Percentiles rank a stretch among this genome's conserved stretches.
Conservation (phyloP, 1,140 invertebrate species). For the Elymnias hypermnestra region DNA sequence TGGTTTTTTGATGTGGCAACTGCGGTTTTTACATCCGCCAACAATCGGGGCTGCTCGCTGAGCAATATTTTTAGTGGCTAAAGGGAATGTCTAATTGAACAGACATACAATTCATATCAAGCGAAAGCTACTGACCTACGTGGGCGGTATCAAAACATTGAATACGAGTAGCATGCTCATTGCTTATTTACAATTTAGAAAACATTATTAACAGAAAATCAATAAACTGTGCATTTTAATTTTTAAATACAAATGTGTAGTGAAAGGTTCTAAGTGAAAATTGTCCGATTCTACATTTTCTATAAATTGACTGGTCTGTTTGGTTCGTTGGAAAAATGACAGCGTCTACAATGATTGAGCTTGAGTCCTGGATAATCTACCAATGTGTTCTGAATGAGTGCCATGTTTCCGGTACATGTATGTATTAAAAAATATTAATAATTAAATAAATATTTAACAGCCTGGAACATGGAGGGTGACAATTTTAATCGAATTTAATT, state of each 20-base stretch:
- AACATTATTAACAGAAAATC: constrained; percentile 41
- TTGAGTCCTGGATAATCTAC: constrained; percentile 80
- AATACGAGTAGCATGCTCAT: constrained; percentile 29
- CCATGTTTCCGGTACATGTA: constrained; percentile 77
- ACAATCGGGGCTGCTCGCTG: constrained; percentile 15
- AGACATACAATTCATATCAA: constrained; percentile 13
- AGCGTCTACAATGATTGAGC: constrained; percentile 75
- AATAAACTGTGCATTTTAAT: constrained; percentile 16
- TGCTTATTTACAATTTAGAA: constrained; percentile 38
- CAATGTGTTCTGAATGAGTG: constrained; percentile 79
- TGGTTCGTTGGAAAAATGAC: constrained; percentile 64
- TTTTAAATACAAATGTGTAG: constrained; percentile 22
- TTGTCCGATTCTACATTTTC: constrained; percentile 25
- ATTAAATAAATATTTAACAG: neutral
- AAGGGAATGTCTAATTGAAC: constrained; percentile 14
- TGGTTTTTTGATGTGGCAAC: too few relatives aligned
- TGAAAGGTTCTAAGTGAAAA: constrained; percentile 33
- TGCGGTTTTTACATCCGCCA: constrained; percentile 13
- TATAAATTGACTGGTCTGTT: constrained; percentile 34
- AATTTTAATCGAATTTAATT: too few relatives aligned
- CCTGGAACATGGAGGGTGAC: too few relatives aligned
- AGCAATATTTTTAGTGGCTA: constrained; percentile 17
- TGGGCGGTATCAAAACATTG: constrained; percentile 57
- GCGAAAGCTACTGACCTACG: constrained; percentile 33
- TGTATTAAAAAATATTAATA: constrained; percentile 56